Conservation (phyloP, 2,888 invertebrate species). For the Pristionchus fissidentatus region DNA sequence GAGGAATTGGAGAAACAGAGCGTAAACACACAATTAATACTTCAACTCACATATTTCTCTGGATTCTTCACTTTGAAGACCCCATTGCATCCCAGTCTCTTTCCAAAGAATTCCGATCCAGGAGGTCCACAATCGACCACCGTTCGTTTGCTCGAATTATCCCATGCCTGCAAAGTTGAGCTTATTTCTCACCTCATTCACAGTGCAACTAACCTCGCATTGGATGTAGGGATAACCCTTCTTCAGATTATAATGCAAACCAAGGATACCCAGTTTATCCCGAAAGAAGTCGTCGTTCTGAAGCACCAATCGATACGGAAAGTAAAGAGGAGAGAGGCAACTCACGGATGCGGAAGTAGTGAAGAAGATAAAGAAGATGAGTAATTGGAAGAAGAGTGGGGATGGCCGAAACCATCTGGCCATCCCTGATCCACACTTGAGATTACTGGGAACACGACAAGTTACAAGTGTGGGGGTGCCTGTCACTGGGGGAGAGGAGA, state of each 20-base stretch:
- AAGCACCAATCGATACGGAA: neutral
- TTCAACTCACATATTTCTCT: neutral
- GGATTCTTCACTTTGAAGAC: neutral
- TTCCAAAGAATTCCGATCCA: neutral
- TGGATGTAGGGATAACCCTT: conserved; percentile 31
- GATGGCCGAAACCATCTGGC: conserved; percentile 23
- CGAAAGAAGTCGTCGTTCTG: neutral
- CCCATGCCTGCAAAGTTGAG: too few relatives aligned
- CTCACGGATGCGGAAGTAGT: neutral
- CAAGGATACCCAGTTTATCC: neutral
- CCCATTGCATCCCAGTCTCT: conserved; percentile 9
- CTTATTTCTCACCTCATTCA: neutral
- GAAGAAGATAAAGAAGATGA: neutral
- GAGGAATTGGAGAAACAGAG: too few relatives aligned
- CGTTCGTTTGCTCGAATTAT: too few relatives aligned
- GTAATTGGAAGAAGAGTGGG: neutral
- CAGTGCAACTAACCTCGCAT: conserved; percentile 13
- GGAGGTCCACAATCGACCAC: neutral
- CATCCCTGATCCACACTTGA: conserved; percentile 30
- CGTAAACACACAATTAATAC: neutral
- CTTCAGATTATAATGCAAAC: conserved; percentile 24
- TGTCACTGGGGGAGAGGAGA: neutral
- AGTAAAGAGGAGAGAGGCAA: neutral
- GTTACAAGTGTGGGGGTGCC: neutral
- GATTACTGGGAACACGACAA: neutral